Base-by-base conservation (phyloP, 2,113 vertebrate genomes). In the Geothlypis trichas region DNA sequence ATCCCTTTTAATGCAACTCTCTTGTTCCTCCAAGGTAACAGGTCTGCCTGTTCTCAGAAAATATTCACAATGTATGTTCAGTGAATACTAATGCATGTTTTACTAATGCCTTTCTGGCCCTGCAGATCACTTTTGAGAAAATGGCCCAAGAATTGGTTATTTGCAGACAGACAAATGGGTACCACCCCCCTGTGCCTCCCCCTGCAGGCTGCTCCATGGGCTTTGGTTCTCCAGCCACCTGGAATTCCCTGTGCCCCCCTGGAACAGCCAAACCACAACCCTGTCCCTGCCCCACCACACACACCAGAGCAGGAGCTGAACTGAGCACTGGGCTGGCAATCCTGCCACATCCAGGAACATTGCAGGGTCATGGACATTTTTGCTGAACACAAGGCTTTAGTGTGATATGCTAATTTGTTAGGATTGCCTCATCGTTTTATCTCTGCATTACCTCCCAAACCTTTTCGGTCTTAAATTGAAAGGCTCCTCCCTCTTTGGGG, bases 201-300 rank as follows among this genome's bases (percentile, higher is more conserved):
- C 30, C 7, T 18, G 17, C 54, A 22, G 33, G 39, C 47, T 68
- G 47, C 39, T 67, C 4, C 13, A 9, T 3, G 11, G 28, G 20
- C 47, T 42, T 59, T 4, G 39, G 26, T 2, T 77, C 11, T 61
- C 5, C 31, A 58, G 2, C 13, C 26, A 10, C 11, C 27, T 54
- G 73, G 28, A 27, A 71, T 23, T 24, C 6, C 28, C 2, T 0
- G 1, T 31, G 21, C 35, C 47, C 33, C 19, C 4, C 1, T 1
- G 15, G 62, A 41, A 7, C 8, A 22, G 49, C 30, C 54, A 39
- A 46, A 42, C 6, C 28, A 35, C 7, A 4, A 1, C 33, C 39
- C 54, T 15, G 3, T 3, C 22, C 31, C 24, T 49, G 41, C 27
- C 37, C 49, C 46, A 24, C 18, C 71, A 49, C 61, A 31, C 35